Evolutionary conservation across 1,140 invertebrate species (phyloP).

Genomic region (Brachionus angularis): DNA sequence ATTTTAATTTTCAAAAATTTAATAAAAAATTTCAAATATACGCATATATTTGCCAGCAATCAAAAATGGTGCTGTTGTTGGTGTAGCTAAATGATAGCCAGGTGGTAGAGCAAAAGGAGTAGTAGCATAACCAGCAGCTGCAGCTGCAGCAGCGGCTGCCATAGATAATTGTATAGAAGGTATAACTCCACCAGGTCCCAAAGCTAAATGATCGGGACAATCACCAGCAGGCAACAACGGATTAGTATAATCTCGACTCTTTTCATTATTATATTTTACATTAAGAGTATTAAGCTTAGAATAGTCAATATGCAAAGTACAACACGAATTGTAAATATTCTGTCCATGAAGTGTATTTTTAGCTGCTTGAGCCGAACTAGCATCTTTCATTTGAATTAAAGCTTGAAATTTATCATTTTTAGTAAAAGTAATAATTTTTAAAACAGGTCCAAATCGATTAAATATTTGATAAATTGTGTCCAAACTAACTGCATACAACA

Average conservation of each 20-base stretch:
- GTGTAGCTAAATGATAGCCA: slow-evolving; percentile 16
- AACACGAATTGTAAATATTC: slow-evolving; percentile 93
- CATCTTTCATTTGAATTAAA: slow-evolving; percentile 44
- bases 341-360: slow-evolving; percentile 79
- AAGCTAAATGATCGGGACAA: slow-evolving; percentile 27
- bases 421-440: slow-evolving; percentile 44
- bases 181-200: slow-evolving; percentile 11
- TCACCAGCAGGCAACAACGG: slow-evolving; percentile 91
- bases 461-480: slow-evolving; percentile 42
- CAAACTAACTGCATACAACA: slow-evolving; percentile 21
- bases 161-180: background rate
- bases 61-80: slow-evolving; percentile 4
- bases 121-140: background rate
- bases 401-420: slow-evolving; percentile 45
- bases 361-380: slow-evolving; percentile 19
- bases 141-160: background rate
- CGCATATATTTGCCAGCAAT: slow-evolving; percentile 38
- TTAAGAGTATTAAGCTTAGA: slow-evolving; percentile 92
- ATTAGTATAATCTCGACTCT: slow-evolving; percentile 96
- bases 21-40: background rate
- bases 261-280: slow-evolving; percentile 99
- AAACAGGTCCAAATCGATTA: slow-evolving; percentile 22
- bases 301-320: slow-evolving; percentile 91
- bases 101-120: background rate
- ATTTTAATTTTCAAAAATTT: background rate